phyloP scores from a whole-genome alignment of 1,140 invertebrate species.

The Octopus sinensis region DNA sequence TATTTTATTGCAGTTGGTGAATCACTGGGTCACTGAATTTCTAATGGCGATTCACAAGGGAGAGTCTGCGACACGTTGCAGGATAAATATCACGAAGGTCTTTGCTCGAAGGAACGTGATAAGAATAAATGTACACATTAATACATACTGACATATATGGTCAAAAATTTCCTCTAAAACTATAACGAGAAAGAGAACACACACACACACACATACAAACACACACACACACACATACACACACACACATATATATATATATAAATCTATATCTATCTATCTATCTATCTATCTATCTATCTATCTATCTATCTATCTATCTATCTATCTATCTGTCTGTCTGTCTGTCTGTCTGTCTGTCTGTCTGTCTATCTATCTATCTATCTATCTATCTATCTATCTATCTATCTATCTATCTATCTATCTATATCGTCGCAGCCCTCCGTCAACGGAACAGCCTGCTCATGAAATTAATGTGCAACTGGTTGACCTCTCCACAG shows the following conservation, averaged over 20 bases:
- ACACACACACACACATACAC: slow-evolving; percentile 5
- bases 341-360: background rate
- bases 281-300: background rate
- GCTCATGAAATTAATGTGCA: background rate
- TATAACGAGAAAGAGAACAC: background rate
- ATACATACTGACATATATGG: background rate
- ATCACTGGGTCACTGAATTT: no score
- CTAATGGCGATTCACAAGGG: no score
- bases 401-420: background rate
- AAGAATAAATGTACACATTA: background rate
- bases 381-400: background rate
- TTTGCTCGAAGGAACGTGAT: background rate
- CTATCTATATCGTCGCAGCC: background rate
- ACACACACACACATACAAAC: background rate
- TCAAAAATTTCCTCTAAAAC: background rate
- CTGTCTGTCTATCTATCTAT: background rate
- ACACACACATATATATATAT: background rate
- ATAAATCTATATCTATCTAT: background rate
- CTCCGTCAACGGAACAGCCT: background rate
- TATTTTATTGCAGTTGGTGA: no score
- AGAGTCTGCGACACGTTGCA: background rate
- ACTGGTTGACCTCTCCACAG: background rate
- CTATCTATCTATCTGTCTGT: background rate
- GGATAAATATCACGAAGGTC: background rate
- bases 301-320: background rate